Evolutionary conservation across 2,888 invertebrate genomes (phyloP).

Genomic region (Sipha maydis): DNA sequence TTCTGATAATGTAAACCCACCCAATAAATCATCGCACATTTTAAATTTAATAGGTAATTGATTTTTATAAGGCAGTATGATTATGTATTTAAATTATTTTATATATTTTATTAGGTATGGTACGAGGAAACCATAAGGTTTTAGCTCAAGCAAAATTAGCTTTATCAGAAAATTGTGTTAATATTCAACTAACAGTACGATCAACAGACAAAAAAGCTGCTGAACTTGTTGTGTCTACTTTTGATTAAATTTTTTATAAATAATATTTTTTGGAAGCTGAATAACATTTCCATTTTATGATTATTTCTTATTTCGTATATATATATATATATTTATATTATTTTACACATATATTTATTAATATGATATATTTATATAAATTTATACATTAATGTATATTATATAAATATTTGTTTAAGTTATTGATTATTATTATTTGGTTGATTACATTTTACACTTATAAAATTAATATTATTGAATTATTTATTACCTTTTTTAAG

Average conservation of each 20-base stretch:
- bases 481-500: background rate
- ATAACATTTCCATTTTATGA: background rate
- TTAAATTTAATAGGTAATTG: conserved; percentile 79
- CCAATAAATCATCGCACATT: conserved; percentile 85
- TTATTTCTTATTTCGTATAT: conserved; percentile 21
- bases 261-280: background rate
- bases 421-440: conserved; percentile 34
- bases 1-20: conserved; percentile 79
- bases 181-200: conserved; percentile 91
- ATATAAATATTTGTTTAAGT: conserved; percentile 21
- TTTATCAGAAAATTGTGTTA: conserved; percentile 82
- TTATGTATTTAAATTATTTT: conserved; percentile 29
- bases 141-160: conserved; percentile 86
- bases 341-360: conserved; percentile 3
- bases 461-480: background rate
- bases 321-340: background rate
- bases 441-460: conserved; percentile 22
- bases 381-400: conserved; percentile 13
- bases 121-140: conserved; percentile 90
- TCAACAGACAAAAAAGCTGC: conserved; percentile 87
- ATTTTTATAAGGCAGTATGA: conserved; percentile 16
- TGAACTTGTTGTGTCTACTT: conserved; percentile 85
- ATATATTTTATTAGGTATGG: conserved; percentile 73
- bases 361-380: background rate
- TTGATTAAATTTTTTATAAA: conserved; percentile 73